These are phyloP conservation scores for Pseudorectes ferrugineus DNA, from an alignment of 2,113 vertebrate genomes.

Conservation along the genomic window DNA sequence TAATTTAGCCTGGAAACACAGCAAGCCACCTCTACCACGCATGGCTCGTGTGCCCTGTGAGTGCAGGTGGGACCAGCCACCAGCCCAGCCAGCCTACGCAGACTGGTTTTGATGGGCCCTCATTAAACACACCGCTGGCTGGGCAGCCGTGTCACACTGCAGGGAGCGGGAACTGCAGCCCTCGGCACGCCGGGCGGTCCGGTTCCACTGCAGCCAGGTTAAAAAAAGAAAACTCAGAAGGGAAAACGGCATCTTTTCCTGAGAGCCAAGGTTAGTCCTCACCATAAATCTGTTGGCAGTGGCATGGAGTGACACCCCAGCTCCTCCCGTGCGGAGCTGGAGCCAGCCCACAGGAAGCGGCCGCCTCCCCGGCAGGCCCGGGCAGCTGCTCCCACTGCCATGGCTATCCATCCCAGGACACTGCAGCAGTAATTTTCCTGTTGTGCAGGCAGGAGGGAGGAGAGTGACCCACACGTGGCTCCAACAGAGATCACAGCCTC, in stretches of 20 bases:
- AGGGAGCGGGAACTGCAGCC: background rate
- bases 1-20: background rate
- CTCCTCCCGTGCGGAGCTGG: rapidly evolving
- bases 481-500: background rate
- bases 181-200: rapidly evolving
- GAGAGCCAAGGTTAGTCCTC: background rate
- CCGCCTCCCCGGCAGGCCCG: rapidly evolving
- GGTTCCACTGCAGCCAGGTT: background rate
- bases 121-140: rapidly evolving
- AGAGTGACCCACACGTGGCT: background rate
- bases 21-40: background rate
- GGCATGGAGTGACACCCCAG: rapidly evolving
- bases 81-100: background rate
- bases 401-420: background rate
- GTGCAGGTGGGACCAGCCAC: background rate
- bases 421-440: background rate
- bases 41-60: background rate
- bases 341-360: rapidly evolving
- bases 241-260: background rate
- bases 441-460: background rate
- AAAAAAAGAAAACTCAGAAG: background rate
- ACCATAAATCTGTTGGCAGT: background rate
- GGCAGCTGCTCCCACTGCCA: background rate
- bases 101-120: background rate
- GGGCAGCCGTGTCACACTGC: rapidly evolving